These are phyloP conservation scores for Lasius fuliginosus DNA, from an alignment of 2,888 invertebrate genomes.

Conservation along the genomic window DNA sequence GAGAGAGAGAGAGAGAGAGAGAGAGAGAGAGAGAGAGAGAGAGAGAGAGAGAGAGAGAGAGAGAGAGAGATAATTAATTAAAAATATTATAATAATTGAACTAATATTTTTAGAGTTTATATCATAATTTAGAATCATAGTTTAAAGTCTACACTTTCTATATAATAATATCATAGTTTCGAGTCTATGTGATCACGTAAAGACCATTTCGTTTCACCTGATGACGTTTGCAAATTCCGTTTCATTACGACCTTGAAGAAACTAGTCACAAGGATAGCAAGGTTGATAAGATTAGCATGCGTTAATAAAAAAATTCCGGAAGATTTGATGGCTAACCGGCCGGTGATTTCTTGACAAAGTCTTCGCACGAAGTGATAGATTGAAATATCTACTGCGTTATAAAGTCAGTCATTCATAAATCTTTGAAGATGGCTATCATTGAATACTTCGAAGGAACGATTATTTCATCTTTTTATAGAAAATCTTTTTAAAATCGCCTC, in stretches of 20 bases:
- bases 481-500: conserved; percentile 2
- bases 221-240: not conserved
- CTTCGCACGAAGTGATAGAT: not conserved
- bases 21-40: too few species aligned
- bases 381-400: not conserved
- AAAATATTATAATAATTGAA: not conserved
- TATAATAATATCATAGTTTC: not conserved
- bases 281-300: conserved; percentile 17
- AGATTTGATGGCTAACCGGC: not conserved
- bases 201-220: not conserved
- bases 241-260: conserved; percentile 17
- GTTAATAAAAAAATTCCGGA: conserved; percentile 6
- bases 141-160: too few species aligned
- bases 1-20: too few species aligned
- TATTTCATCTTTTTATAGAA: conserved; percentile 19
- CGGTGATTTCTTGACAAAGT: not conserved
- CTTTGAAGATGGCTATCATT: not conserved
- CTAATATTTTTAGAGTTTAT: not conserved
- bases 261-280: conserved; percentile 11
- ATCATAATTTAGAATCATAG: not conserved
- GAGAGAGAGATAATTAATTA: not conserved
- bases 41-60: too few species aligned
- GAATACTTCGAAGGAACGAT: not conserved
- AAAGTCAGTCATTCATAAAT: not conserved
- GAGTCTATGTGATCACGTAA: not conserved